phyloP scores from a whole-genome alignment of 2,113 vertebrate genomes.

The Pagrus major region DNA sequence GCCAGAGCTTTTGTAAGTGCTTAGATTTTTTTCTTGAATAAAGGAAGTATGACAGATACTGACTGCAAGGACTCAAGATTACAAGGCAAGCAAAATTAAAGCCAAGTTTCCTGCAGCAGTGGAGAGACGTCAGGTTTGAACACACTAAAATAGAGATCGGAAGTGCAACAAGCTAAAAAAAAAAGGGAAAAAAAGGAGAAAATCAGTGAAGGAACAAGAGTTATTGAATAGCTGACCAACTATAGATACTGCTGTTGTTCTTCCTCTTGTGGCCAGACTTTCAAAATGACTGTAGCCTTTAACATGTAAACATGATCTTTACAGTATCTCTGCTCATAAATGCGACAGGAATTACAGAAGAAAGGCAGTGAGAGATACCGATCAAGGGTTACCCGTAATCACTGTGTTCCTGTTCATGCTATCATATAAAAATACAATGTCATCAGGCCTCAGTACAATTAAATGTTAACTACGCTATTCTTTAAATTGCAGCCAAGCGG shows the following conservation, averaged over 20 bases:
- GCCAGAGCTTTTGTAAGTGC: not conserved
- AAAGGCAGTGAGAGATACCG: not conserved
- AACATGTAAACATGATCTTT: constrained; percentile 17
- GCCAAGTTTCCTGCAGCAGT: not conserved
- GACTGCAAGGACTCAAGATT: not conserved
- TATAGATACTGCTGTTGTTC: not conserved
- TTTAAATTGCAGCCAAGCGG: not conserved
- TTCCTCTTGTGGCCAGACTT: not conserved
- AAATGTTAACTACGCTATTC: constrained; percentile 28
- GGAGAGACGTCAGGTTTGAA: not conserved
- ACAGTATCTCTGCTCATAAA: not conserved
- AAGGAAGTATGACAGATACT: not conserved
- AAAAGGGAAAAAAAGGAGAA: not conserved
- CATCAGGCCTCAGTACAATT: constrained; percentile 16
- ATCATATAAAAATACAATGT: constrained; percentile 22
- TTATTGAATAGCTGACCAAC: not conserved
- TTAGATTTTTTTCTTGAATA: not conserved
- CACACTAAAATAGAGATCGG: not conserved
- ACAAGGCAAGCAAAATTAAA: not conserved
- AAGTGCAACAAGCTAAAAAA: not conserved
- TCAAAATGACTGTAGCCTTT: constrained; percentile 2
- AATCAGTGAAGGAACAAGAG: not conserved
- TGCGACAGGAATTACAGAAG: constrained; percentile 12
- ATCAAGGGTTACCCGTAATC: not conserved
- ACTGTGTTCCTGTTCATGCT: not conserved